Evolutionary conservation across 2,888 invertebrate species (phyloP).

Genomic region (Calameuta pallipes): DNA sequence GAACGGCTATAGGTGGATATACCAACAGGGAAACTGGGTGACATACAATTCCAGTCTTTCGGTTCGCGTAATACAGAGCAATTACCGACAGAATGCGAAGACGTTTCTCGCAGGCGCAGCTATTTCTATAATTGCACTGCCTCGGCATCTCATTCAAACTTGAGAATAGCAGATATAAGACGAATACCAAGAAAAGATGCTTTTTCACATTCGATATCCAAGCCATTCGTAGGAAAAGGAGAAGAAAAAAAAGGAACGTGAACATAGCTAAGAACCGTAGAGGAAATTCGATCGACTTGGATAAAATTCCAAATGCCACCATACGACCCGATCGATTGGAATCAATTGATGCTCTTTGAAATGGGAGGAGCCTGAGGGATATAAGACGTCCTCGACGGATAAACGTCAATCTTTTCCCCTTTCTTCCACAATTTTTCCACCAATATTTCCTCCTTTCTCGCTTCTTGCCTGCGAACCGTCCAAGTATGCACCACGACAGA

Average conservation of each 20-base stretch:
- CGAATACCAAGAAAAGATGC: neutral
- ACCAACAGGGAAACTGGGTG: neutral
- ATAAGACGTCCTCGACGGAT: neutral
- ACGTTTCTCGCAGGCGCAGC: conserved; percentile 37
- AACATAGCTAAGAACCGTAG: neutral
- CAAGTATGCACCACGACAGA: neutral
- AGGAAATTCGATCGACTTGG: neutral
- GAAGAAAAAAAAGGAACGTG: neutral
- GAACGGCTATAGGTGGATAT: neutral
- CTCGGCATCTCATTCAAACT: conserved; percentile 17
- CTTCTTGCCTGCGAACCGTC: neutral
- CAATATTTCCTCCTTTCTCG: neutral
- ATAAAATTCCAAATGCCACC: neutral
- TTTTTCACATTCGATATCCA: neutral
- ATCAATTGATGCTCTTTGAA: neutral
- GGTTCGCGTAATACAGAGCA: conserved; percentile 35
- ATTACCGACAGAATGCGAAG: conserved; percentile 45
- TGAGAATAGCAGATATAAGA: neutral
- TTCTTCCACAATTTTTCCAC: neutral
- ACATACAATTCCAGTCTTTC: conserved; percentile 15
- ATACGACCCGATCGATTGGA: neutral
- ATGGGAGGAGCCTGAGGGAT: neutral
- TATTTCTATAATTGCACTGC: conserved; percentile 41
- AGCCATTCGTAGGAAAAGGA: neutral
- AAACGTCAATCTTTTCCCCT: neutral